Evolutionary conservation across 2,113 vertebrate genomes (phyloP), one percentile per base, ranked within the genome.

Genomic region (Triplophysa dalaica): DNA sequence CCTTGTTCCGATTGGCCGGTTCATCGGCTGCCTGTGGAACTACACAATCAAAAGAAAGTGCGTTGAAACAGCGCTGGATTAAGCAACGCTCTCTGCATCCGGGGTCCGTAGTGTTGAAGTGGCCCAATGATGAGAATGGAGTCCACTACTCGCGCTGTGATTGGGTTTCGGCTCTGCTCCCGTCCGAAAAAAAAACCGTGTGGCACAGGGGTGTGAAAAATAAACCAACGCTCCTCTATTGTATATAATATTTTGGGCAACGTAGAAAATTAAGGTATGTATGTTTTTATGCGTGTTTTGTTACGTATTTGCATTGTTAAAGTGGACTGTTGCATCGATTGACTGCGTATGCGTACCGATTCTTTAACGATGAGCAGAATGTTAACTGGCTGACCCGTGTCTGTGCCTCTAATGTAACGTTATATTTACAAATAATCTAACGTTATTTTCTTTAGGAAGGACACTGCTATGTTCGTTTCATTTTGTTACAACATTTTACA

Each of bases 101-200:
- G 29, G 50, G 16, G 48, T 13, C 56, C 38, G 24, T 62, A 29
- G 38, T 77, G 82, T 50, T 73, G 82, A 81, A 84, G 75, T 84
- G 78, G 66, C 75, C 82, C 82, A 83, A 83, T 83, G 66, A 68
- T 17, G 11, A 50, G 63, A 16, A 62, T 29, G 41, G 2, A 21
- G 22, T 22, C 38, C 69, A 21, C 61, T 41, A 1, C 19, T 56
- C 61, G 43, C 17, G 45, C 19, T 69, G 21, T 81, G 78, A 84
- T 81, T 84, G 79, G 82, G 12, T 12, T 1, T 8, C 41, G 1
- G 41, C 24, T 11, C 13, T 66, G n/a, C 38, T n/a, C 26, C 65
- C 19, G n/a, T 52, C 10, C 14, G 2, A 58, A 26, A 48, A 8
- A 8, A 29, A 38, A 50, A 74, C 54, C 21, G 61, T 56, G 60